These are phyloP conservation scores for Scotopteryx bipunctaria DNA, from an alignment of 2,888 invertebrate genomes.

Conservation along the genomic window DNA sequence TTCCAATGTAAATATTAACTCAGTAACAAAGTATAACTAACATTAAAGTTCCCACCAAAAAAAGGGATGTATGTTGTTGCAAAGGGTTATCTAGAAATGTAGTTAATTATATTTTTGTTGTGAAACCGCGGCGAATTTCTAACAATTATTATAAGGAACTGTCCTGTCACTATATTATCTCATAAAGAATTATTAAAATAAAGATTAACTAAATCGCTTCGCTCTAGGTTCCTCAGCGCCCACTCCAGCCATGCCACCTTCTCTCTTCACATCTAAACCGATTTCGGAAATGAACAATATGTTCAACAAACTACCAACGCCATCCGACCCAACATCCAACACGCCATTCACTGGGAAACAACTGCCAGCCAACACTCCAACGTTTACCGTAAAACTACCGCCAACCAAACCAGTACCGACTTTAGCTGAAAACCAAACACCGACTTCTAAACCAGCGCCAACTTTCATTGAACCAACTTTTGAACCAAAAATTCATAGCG, in stretches of 20 bases:
- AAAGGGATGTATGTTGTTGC: too few species aligned
- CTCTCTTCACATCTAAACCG: constrained; percentile 61
- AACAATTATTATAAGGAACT: too few species aligned
- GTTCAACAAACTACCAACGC: constrained; percentile 57
- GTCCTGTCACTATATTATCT: too few species aligned
- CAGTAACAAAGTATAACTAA: background rate
- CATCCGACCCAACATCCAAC: constrained; percentile 30
- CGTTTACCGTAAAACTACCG: constrained; percentile 38
- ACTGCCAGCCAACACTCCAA: constrained; percentile 10
- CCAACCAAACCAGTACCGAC: constrained; percentile 12
- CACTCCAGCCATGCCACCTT: constrained; percentile 42
- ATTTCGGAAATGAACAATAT: constrained; percentile 57
- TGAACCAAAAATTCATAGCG: constrained; percentile 38
- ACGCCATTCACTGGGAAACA: constrained; percentile 2
- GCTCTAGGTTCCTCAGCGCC: constrained; percentile 44
- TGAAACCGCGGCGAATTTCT: background rate
- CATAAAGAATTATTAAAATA: too few species aligned
- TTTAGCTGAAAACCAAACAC: constrained; percentile 38
- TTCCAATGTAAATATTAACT: background rate
- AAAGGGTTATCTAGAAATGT: background rate
- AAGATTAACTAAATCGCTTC: background rate
- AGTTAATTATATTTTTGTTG: background rate
- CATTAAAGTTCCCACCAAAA: too few species aligned
- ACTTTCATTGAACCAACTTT: constrained; percentile 15
- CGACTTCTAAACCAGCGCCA: background rate